These are phyloP conservation scores for Oceanodroma leucorhoa DNA, from an alignment of 2,797 vertebrate genomes.

Conservation along the genomic window DNA sequence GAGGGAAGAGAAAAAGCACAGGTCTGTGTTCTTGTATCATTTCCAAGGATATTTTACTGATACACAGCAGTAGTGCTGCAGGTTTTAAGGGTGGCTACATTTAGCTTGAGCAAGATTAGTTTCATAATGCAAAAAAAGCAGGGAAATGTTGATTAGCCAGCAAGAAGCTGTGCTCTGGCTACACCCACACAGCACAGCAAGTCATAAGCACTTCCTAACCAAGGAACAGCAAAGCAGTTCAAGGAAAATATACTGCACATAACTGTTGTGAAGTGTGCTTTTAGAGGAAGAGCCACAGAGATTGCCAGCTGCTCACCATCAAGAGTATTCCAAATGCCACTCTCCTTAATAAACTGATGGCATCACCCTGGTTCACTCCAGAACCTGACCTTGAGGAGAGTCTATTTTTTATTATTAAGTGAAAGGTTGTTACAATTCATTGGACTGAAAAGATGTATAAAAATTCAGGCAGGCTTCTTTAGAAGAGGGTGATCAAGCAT, in stretches of 20 bases:
- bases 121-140: neutral
- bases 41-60: neutral
- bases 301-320: neutral
- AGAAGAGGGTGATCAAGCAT: neutral
- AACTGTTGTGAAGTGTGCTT: neutral
- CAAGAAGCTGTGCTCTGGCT: neutral
- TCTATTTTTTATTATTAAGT: neutral
- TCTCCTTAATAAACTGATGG: neutral
- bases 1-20: neutral
- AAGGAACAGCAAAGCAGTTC: neutral
- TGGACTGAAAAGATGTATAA: neutral
- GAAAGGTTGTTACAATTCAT: neutral
- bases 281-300: neutral
- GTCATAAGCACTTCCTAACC: neutral
- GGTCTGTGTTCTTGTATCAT: neutral
- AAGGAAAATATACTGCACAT: neutral
- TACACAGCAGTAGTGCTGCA: neutral
- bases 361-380: neutral
- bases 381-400: neutral
- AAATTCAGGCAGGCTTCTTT: neutral
- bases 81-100: neutral
- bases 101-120: neutral
- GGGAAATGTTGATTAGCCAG: neutral
- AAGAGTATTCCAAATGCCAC: neutral
- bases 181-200: neutral